These are phyloP conservation scores for Trochalopteron elliotii DNA, from an alignment of 2,113 vertebrate species.

Conservation along the genomic window DNA sequence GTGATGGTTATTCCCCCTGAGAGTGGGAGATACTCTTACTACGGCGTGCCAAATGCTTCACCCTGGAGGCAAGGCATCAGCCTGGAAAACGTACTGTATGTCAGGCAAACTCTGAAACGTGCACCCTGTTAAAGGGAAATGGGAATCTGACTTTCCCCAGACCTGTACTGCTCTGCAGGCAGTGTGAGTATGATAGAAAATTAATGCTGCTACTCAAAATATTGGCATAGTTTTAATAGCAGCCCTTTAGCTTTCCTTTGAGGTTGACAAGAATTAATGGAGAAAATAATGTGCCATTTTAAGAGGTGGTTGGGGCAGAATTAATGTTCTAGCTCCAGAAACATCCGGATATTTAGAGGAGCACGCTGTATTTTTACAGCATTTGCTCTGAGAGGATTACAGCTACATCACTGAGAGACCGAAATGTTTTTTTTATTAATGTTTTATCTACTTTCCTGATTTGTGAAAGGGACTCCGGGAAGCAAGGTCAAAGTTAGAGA, in stretches of 20 bases:
- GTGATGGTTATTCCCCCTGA: accelerated
- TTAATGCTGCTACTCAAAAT: not conserved
- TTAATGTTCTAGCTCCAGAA: not conserved
- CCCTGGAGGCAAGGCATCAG: not conserved
- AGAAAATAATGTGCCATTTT: not conserved
- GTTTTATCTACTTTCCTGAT: not conserved
- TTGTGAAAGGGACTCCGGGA: not conserved
- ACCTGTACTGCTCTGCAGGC: not conserved
- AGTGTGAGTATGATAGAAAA: not conserved
- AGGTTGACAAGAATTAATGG: not conserved
- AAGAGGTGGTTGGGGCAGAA: not conserved
- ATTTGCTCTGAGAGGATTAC: not conserved
- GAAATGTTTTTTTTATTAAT: not conserved
- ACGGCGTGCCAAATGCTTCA: not conserved
- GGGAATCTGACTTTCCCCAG: not conserved
- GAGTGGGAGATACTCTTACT: not conserved
- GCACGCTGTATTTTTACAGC: not conserved
- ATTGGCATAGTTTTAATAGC: not conserved
- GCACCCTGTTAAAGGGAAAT: not conserved
- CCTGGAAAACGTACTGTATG: not conserved
- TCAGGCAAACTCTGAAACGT: not conserved
- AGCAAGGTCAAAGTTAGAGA: not conserved
- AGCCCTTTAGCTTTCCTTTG: not conserved
- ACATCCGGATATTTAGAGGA: not conserved
- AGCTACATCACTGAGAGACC: not conserved